Percentiles rank a stretch among this genome's conserved stretches.
These are phyloP conservation scores for Alviniconcha marisindica DNA, from an alignment of 1,140 invertebrate species.

Conservation along the genomic window DNA sequence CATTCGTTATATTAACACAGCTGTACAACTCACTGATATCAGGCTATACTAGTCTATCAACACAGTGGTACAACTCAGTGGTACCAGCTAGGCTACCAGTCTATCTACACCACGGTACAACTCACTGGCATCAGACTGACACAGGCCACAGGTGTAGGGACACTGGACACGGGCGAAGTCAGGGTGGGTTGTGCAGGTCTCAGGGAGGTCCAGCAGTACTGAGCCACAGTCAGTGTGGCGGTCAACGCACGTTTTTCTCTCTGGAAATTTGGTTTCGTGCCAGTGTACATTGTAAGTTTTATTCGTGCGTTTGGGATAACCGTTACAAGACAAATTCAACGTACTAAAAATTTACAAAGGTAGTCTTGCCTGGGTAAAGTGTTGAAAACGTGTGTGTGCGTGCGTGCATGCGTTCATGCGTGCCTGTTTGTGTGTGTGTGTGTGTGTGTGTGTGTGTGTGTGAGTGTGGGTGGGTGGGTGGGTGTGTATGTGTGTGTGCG, in stretches of 20 bases:
- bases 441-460: constrained; percentile 22
- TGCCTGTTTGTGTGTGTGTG: constrained; percentile 3
- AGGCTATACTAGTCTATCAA: no score
- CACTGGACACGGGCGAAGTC: constrained; percentile 2
- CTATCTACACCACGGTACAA: no score
- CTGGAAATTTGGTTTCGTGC: no score
- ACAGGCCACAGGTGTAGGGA: constrained; percentile 13
- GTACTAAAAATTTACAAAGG: no score
- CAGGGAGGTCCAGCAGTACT: background rate
- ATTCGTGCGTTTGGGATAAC: no score
- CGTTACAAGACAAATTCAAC: no score
- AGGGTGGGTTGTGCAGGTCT: background rate
- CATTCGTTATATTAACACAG: no score
- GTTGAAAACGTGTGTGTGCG: constrained; percentile 8
- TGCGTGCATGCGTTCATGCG: background rate
- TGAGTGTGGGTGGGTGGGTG: background rate
- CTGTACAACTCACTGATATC: no score
- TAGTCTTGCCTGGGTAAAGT: no score
- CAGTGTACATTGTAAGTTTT: no score
- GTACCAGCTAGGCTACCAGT: no score
- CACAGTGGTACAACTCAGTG: no score
- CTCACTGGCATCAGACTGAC: constrained; percentile 14
- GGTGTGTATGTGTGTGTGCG: background rate
- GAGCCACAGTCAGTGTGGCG: background rate
- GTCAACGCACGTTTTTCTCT: background rate